Evolutionary conservation across 2,113 vertebrate genomes (phyloP).

Genomic region (Tenrec ecaudatus): DNA sequence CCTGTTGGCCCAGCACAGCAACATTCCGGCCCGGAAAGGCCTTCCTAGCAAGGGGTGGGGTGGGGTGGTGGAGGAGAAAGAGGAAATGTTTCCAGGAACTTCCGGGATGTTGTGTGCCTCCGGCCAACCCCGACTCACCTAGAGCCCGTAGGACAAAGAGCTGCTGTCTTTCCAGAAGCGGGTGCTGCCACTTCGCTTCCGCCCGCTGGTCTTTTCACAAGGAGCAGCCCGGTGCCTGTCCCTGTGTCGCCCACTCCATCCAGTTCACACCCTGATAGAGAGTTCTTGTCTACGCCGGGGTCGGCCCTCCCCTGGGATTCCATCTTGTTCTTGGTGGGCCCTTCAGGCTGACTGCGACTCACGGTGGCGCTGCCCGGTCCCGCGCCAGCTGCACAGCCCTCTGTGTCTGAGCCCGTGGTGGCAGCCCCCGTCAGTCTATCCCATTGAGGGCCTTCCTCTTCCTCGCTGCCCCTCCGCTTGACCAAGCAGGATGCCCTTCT

Average conservation of each 20-base stretch:
- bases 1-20: not conserved
- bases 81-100: fast-evolving
- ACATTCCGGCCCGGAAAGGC: not conserved
- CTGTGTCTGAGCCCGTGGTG: too few species aligned
- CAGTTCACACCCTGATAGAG: too few species aligned
- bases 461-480: too few species aligned
- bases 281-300: not conserved
- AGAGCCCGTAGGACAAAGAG: not conserved
- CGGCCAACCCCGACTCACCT: not conserved
- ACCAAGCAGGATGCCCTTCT: too few species aligned
- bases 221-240: not conserved
- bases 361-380: too few species aligned
- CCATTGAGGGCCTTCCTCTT: too few species aligned
- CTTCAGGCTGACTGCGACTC: too few species aligned
- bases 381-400: too few species aligned
- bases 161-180: not conserved
- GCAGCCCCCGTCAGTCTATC: too few species aligned
- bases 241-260: not conserved
- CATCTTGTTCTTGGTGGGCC: too few species aligned
- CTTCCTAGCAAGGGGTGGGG: not conserved
- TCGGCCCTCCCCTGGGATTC: not conserved
- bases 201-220: not conserved
- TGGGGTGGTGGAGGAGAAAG: not conserved
- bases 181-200: not conserved
- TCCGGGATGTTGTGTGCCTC: not conserved